Base-by-base conservation (phyloP, 2,113 vertebrate genomes). In the Marcusenius ussheri region DNA sequence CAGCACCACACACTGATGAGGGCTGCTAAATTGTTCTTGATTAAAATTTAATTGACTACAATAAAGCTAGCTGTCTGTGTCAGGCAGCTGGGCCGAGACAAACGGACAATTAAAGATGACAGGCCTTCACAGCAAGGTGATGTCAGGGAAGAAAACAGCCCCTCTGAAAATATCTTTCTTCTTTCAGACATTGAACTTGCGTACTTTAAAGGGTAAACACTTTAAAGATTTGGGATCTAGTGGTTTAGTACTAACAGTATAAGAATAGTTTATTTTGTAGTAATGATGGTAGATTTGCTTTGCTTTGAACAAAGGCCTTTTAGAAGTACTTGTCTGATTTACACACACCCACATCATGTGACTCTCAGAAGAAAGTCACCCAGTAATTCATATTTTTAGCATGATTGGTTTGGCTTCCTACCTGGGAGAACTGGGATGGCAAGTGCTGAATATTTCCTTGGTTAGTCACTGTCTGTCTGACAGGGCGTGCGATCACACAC, bases 1-100 rank as follows among this genome's bases (percentile, higher is more conserved):
- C 91, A 51, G 90, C 89, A 47, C 89, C 89, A 88, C 90, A 90
- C 56, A 90, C 1, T 49, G 92, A 91, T 91, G 84, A 50, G 62
- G 80, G 87, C 45, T 42, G 89, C 74, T 91, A 92, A 93, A 93
- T 93, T 92, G 92, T 93, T 94, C 89, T 92, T 89, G 92, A 94
- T 96, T 95, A 95, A 95, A 93, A 94, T 95, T 95, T 95, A 94
- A 96, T 95, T 92, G 91, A 92, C 92, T 93, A 92, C 92, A 92
- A 92, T 93, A 94, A 95, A 94, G 94, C 89, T 90, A 77, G 91
- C 91, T 93, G 93, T 94, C 92, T 91, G 90, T 93, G 92, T 92
- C 90, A 92, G 89, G 89, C 87, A 35, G n/a, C 56, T 87, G 89
- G 45, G 85, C 24, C 27, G 19, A 24, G 53, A 90, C 42, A 7